Evolutionary conservation across 2,113 vertebrate genomes (phyloP), one percentile per base, ranked within the genome.

Genomic region (Halichoeres trimaculatus): DNA sequence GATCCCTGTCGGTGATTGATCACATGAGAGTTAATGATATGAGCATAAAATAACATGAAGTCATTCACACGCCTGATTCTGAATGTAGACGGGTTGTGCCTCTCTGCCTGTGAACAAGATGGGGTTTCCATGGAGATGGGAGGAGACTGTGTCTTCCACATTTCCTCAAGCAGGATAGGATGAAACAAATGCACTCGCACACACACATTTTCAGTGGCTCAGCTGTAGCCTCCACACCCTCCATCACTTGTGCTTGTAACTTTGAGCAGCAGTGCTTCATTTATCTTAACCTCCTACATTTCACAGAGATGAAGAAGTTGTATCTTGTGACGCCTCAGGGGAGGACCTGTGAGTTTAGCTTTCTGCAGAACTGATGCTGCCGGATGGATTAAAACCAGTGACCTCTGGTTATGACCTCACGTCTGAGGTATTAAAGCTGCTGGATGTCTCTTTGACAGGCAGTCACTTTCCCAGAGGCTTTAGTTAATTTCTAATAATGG

Each of bases 71-170:
- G 58, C 63, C 69, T 70, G 70, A 53, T 67, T 80, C 62, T 76
- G 72, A 84, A 88, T 73, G 87, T 90, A 57, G 71, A 86, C 48
- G 52, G 73, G 77, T 64, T 87, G 73, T 81, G 84, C 77, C 82
- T 89, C 80, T 48, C 74, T 56, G 84, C 78, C 80, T 88, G 81
- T 87, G 83, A 90, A 87, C 77, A 88, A 91, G 90, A 93, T 63
- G 84, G 85, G 77, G 92, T 94, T 92, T 86, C 93, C 90, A 93
- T 93, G 90, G 92, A 89, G 88, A 93, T 87, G 79, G 91, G 87
- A 90, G 78, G 91, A 91, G 89, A 91, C 89, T 87, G 83, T 90
- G 83, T 90, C 90, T 92, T 91, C 89, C 84, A 88, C 83, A 90
- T 91, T 93, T 91, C 76, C 85, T 85, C 69, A 78, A 84, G 84